A percentile compares a stretch with the other conserved stretches of the same genome.
Conservation (phyloP, 2,113 vertebrate species). For the Noturus placidus region DNA sequence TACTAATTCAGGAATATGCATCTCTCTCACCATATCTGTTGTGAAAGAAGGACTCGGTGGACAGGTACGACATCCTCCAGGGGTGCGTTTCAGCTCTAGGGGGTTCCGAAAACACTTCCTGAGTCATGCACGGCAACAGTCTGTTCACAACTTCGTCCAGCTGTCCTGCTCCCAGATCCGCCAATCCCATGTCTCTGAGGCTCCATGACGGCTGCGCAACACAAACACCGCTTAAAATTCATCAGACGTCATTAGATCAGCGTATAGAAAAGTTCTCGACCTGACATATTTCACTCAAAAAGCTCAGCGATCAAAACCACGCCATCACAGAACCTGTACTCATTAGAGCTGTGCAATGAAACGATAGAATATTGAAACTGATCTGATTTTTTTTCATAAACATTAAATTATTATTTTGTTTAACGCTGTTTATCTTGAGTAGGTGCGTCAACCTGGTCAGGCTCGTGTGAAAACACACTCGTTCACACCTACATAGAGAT, state of each 20-base stretch:
- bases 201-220: slow-evolving; percentile 67
- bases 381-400: not conserved
- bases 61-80: slow-evolving; percentile 87
- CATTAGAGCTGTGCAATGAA: not conserved
- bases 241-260: not conserved
- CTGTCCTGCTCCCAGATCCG: slow-evolving; percentile 81
- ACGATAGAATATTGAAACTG: not conserved
- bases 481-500: not conserved
- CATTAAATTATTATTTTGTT: too few relatives aligned
- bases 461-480: not conserved
- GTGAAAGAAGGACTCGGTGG: slow-evolving; percentile 89
- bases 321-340: not conserved
- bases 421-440: too few relatives aligned
- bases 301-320: not conserved
- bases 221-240: not conserved
- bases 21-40: slow-evolving; percentile 87
- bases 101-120: slow-evolving; percentile 57
- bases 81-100: slow-evolving; percentile 49
- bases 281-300: not conserved
- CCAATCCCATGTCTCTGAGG: slow-evolving; percentile 85
- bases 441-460: not conserved
- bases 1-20: not conserved
- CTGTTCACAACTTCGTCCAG: slow-evolving; percentile 77
- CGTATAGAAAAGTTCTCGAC: not conserved
- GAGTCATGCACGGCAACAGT: slow-evolving; percentile 75